Conservation (phyloP, 2,888 invertebrate species). For the Lampropteryx suffumata region DNA sequence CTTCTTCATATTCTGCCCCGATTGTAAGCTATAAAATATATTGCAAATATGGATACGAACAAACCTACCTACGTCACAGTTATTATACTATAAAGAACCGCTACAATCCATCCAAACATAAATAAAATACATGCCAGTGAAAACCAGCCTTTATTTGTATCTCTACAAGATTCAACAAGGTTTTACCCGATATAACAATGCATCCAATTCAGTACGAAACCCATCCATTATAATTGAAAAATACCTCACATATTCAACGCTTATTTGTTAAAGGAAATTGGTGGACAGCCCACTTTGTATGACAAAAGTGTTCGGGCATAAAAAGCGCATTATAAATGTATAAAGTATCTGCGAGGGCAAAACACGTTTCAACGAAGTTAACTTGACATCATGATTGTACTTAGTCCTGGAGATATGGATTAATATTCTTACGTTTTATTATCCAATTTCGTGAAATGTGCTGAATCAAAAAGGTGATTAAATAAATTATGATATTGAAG, state of each 20-base stretch:
- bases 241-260: not conserved
- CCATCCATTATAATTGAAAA: not conserved
- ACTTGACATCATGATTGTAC: constrained; percentile 25
- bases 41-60: no score
- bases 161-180: not conserved
- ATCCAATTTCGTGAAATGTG: not conserved
- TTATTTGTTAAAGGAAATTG: not conserved
- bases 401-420: not conserved
- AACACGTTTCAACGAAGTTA: constrained; percentile 28
- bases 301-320: constrained; percentile 18
- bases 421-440: not conserved
- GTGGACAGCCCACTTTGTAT: constrained; percentile 3
- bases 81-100: no score
- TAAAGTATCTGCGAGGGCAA: constrained; percentile 25
- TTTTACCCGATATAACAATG: not conserved
- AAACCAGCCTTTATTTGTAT: not conserved
- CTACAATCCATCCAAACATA: no score
- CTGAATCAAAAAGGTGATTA: no score
- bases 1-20: no score
- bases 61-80: no score
- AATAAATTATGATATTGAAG: no score
- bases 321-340: constrained; percentile 24
- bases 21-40: no score
- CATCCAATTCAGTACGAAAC: not conserved
- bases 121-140: no score